Conservation (phyloP, 2,888 invertebrate species). For the Amphipoea lucens region DNA sequence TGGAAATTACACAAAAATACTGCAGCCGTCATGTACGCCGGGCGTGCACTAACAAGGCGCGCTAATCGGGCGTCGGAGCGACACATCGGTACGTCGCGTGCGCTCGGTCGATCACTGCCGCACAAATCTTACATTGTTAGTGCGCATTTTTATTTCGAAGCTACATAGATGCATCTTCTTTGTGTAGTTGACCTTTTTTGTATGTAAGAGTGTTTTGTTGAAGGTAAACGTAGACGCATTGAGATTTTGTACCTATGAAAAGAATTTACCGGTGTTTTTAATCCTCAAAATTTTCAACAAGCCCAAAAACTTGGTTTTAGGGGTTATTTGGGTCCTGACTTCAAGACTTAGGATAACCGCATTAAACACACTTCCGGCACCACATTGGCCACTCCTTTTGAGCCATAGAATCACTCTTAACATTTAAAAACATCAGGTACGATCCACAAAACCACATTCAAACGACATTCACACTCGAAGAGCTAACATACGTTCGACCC, state of each 20-base stretch:
- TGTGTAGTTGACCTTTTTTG: slow-evolving; percentile 29
- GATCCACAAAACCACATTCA: slow-evolving; percentile 55
- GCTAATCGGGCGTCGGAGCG: slow-evolving; percentile 66
- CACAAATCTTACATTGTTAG: slow-evolving; percentile 68
- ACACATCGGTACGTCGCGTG: slow-evolving; percentile 69
- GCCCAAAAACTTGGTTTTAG: background rate
- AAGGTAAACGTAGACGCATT: background rate
- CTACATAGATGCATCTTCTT: slow-evolving; percentile 57
- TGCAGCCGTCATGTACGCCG: slow-evolving; percentile 58
- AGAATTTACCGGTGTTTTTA: background rate
- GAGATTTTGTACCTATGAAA: background rate
- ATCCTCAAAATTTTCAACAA: too few species aligned
- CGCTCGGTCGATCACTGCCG: slow-evolving; percentile 67
- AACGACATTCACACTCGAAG: slow-evolving; percentile 66
- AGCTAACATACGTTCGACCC: slow-evolving; percentile 48
- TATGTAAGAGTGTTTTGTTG: background rate
- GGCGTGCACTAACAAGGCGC: slow-evolving; percentile 56
- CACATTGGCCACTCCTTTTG: background rate
- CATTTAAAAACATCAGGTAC: slow-evolving; percentile 29
- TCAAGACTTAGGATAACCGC: background rate
- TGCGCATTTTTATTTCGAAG: slow-evolving; percentile 54
- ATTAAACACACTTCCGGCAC: background rate
- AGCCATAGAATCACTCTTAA: slow-evolving; percentile 8
- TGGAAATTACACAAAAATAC: slow-evolving; percentile 32
- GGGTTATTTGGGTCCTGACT: background rate